phyloP scores from a whole-genome alignment of 1,140 invertebrate species.

The Choristoneura fumiferana region DNA sequence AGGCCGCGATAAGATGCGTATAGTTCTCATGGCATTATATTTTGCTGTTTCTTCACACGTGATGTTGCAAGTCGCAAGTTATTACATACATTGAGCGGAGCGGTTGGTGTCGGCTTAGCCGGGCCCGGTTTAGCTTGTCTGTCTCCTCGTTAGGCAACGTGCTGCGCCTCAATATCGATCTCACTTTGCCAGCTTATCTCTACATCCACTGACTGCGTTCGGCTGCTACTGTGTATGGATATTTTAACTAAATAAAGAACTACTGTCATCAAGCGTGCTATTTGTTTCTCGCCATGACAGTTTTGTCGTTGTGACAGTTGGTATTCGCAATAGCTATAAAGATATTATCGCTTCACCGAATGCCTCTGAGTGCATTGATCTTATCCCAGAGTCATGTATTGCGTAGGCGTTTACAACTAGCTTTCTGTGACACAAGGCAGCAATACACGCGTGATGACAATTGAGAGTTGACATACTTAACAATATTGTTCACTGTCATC shows the following conservation, averaged over 20 bases:
- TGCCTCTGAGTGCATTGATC: constrained; percentile 34
- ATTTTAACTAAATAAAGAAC: not conserved
- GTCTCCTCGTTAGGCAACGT: constrained; percentile 23
- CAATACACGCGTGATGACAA: not conserved
- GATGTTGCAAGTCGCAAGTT: constrained; percentile 37
- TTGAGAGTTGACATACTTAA: constrained; percentile 12
- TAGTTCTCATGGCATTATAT: constrained; percentile 30
- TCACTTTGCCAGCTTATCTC: constrained; percentile 8
- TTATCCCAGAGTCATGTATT: constrained; percentile 15
- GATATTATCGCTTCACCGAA: constrained; percentile 40
- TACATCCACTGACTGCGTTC: no score
- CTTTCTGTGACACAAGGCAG: not conserved
- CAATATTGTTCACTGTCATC: not conserved
- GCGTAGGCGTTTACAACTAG: constrained; percentile 18
- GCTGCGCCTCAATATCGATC: constrained; percentile 25
- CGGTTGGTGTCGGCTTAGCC: constrained; percentile 26
- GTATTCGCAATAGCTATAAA: constrained; percentile 37
- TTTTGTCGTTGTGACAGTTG: constrained; percentile 12
- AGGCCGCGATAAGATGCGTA: constrained; percentile 16
- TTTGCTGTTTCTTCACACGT: constrained; percentile 32
- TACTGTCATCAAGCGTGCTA: no score
- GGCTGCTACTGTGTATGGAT: not conserved
- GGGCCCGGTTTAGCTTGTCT: not conserved
- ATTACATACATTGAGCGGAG: constrained; percentile 42
- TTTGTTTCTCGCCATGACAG: no score